phyloP scores from a whole-genome alignment of 2,797 vertebrate genomes.

The Anabas testudineus region DNA sequence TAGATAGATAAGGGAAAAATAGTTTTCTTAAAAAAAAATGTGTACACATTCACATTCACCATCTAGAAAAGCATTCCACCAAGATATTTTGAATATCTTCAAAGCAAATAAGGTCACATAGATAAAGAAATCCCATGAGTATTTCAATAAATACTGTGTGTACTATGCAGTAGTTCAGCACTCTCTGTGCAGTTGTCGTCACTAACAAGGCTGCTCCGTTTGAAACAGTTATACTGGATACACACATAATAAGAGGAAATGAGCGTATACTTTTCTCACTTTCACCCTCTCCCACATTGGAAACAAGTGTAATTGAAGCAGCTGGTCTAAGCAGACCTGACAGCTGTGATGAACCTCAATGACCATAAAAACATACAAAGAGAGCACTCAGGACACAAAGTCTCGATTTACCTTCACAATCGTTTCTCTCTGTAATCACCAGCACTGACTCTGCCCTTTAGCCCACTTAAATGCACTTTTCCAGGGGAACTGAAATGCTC shows the following conservation, averaged over 20 bases:
- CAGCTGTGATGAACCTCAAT: slow-evolving; percentile 81
- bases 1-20: not conserved
- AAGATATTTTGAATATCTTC: not conserved
- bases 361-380: slow-evolving; percentile 78
- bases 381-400: slow-evolving; percentile 69
- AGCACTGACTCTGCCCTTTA: slow-evolving; percentile 68
- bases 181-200: slow-evolving; percentile 61
- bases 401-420: slow-evolving; percentile 75
- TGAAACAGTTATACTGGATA: slow-evolving; percentile 70
- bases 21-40: too few species aligned
- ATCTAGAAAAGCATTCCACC: not conserved
- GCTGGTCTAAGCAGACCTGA: slow-evolving; percentile 71
- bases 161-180: slow-evolving; percentile 17
- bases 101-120: slow-evolving; percentile 7
- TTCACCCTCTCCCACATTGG: slow-evolving; percentile 63
- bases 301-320: slow-evolving; percentile 71
- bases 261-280: slow-evolving; percentile 77
- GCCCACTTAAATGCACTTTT: slow-evolving; percentile 73
- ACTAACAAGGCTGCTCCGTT: slow-evolving; percentile 70
- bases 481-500: slow-evolving; percentile 59
- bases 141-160: slow-evolving; percentile 44
- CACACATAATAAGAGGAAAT: slow-evolving; percentile 78
- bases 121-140: slow-evolving; percentile 49
- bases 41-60: too few species aligned
- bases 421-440: slow-evolving; percentile 78